These are phyloP conservation scores for Tetranychus truncatus DNA, from an alignment of 2,888 invertebrate species.

Conservation along the genomic window DNA sequence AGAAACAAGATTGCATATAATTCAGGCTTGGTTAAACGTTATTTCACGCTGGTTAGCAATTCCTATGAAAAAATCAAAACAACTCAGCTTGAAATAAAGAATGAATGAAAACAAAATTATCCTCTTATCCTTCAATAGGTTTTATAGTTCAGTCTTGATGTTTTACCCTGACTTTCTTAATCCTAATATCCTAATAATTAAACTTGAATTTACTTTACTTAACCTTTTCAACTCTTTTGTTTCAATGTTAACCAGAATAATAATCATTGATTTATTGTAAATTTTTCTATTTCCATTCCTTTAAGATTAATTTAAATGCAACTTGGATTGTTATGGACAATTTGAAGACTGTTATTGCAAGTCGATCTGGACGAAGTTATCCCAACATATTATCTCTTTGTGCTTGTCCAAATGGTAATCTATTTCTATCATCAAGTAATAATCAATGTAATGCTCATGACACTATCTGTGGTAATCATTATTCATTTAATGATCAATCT, in stretches of 20 bases:
- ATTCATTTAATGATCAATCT: background rate
- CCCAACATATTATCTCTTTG: constrained; percentile 1
- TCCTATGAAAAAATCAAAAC: background rate
- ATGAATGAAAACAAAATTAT: background rate
- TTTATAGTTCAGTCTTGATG: too few relatives aligned
- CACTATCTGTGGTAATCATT: background rate
- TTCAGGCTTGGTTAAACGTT: background rate
- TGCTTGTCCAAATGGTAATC: background rate
- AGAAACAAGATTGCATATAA: background rate
- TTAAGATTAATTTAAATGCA: background rate
- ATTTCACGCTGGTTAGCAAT: background rate
- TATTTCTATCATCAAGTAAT: background rate
- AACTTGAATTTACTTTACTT: too few relatives aligned
- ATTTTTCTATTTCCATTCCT: background rate
- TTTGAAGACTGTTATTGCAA: background rate
- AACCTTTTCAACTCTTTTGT: too few relatives aligned
- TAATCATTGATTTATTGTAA: too few relatives aligned
- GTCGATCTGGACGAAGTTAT: constrained; percentile 7
- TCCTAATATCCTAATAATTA: too few relatives aligned
- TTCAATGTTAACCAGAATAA: too few relatives aligned
- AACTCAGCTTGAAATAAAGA: background rate
- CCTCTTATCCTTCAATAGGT: background rate
- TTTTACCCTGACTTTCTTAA: too few relatives aligned
- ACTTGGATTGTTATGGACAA: background rate
- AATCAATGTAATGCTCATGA: background rate